These are phyloP conservation scores for Cyprinodon variegatus DNA, from an alignment of 2,113 vertebrate species.

Conservation along the genomic window DNA sequence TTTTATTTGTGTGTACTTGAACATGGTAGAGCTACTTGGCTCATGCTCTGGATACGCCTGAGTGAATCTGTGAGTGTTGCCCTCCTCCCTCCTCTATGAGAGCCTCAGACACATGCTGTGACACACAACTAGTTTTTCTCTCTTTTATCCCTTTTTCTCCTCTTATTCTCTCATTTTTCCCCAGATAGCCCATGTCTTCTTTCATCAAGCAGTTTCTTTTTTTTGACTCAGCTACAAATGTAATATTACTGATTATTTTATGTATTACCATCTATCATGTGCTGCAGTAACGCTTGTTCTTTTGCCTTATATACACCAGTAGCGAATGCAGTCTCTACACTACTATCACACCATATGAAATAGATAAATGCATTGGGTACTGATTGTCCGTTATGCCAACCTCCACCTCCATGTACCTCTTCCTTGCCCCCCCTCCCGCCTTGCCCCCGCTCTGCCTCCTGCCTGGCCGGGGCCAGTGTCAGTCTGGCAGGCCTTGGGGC, in stretches of 20 bases:
- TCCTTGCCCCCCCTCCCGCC: slow-evolving; percentile 31
- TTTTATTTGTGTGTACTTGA: slow-evolving; percentile 38
- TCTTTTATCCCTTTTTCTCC: slow-evolving; percentile 37
- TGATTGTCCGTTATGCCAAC: slow-evolving; percentile 64
- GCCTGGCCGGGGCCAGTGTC: slow-evolving; percentile 70
- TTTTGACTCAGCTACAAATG: slow-evolving; percentile 25
- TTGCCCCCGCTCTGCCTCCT: slow-evolving; percentile 62
- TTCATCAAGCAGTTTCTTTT: slow-evolving; percentile 17
- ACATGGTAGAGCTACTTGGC: slow-evolving; percentile 59
- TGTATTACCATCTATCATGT: slow-evolving; percentile 38
- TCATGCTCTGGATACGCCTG: slow-evolving; percentile 73
- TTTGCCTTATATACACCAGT: slow-evolving; percentile 7
- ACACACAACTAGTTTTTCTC: slow-evolving; percentile 66
- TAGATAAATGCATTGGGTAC: slow-evolving; percentile 69
- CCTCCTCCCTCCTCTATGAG: slow-evolving; percentile 53
- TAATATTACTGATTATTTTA: slow-evolving; percentile 7
- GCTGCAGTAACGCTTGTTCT: slow-evolving; percentile 41
- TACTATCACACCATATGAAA: slow-evolving; percentile 33
- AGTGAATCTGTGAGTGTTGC: slow-evolving; percentile 67
- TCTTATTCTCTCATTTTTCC: slow-evolving; percentile 25
- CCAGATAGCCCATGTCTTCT: slow-evolving; percentile 39
- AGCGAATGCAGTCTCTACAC: slow-evolving; percentile 11
- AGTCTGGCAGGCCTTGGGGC: slow-evolving; percentile 78
- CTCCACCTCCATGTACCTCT: slow-evolving; percentile 58
- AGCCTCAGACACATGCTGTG: slow-evolving; percentile 70